Base-by-base conservation (phyloP, 2,888 invertebrate genomes). In the Drosophila mercatorum region DNA sequence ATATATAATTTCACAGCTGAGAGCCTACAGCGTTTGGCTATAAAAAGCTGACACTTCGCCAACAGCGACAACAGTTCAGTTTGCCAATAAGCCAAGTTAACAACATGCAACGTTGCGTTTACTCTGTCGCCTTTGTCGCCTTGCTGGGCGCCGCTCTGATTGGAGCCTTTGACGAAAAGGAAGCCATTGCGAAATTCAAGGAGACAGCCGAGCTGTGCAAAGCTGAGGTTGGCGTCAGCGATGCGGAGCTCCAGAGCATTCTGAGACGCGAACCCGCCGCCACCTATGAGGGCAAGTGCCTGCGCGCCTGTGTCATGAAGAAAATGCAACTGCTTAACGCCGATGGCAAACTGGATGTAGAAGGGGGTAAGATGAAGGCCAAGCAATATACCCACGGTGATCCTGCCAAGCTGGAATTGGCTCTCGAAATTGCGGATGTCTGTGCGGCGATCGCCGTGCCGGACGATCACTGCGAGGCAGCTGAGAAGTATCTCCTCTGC, bases 1-100 rank as follows among this genome's bases (percentile, higher is more conserved):
- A 28, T 61, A 59, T 83, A 81, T 91, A 83, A 91, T 91, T 91
- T 91, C 80, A 90, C 83, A 91, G 83, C 64, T 81, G 80, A 86
- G 70, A 61, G 76, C 68, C 43, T 56, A 44, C 65, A 43, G 66
- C 57, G 56, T 8, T 12, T 17, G 38, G 36, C 44, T 81, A 89
- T 89, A 88, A 75, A 81, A 71, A 10, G 38, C 47, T 3, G 12
- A 22, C 43, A 43, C 31, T 40, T 53, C 11, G 14, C 14, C 5
- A n/a, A 10, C 47, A 53, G 53, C n/a, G 8, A 55, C 60, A 79
- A 51, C 71, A 81, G 68, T 87, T 63, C 62, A 26, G 55, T 62
- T 64, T n/a, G 36, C 44, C 28, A 52, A 64, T 58, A 47, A 61
- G 62, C 38, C 63, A 44, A 52, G 12, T 62, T 41, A 41, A 47